Base-by-base conservation (phyloP, 1,140 invertebrate genomes). In the Pseudomyrmex flavicornis region DNA sequence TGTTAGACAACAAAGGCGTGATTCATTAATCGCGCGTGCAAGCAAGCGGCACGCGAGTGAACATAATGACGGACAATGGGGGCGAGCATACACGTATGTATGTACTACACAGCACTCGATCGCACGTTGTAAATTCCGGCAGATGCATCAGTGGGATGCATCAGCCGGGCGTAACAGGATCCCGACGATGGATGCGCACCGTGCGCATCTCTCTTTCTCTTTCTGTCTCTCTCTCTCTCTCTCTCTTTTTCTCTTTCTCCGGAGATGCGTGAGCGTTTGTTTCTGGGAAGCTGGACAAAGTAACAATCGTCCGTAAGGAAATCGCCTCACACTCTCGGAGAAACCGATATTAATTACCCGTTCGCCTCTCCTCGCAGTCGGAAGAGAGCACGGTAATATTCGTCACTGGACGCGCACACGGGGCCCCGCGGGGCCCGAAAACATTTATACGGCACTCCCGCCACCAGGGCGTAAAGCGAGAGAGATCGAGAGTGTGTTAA, bases 401-500 rank as follows among this genome's bases (percentile, higher is more conserved):
- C 86, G 86, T 87, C 85, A 87, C 72, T 73, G 85, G 70, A 58
- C 70, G 68, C 65, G 76, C 86, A 48, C 56, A 26, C 35, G 77
- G 74, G 76, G 70, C 54, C 83, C 50, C 69, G 61, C 15, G 50
- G 50, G 50, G 10, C 58, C n/a, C 7, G 20, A 74, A 50, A 62
- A 54, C 13, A 35, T 80, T 70, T 72, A 59, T 80, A 80, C 76
- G 66, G 76, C 76, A 80, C 76, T 80, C 76, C 72, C 66, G 76
- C 76, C 76, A 72, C 76, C 76, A 70, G 66, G 54, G 82, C 65
- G 48, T 35, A 62, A 83, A 52, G n/a, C n/a, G 48, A 46, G 58
- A 79, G 52, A 83, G 84, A 83, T 56, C 56, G 44, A 63, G 52
- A 82, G 72, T 91, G 84, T 88, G 88, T 91, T 90, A 89, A 89